Conservation (phyloP, 2,113 vertebrate genomes). For the Rutilus rutilus region DNA sequence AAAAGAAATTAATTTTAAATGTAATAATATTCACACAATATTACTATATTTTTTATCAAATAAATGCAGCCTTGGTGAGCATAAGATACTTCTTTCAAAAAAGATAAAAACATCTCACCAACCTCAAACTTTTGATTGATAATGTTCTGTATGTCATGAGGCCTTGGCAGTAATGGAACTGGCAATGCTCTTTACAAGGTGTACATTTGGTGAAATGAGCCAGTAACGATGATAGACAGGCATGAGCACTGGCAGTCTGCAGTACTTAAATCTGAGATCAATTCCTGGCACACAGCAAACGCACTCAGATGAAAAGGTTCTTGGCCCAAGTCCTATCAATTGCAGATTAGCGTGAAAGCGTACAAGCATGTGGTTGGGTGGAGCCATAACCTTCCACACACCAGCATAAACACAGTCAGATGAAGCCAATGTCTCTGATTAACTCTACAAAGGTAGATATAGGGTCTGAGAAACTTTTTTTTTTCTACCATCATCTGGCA, state of each 20-base stretch:
- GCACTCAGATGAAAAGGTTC: constrained; percentile 14
- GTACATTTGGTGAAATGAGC: not conserved
- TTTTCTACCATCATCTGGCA: constrained; percentile 6
- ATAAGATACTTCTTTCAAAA: not conserved
- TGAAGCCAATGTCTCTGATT: not conserved
- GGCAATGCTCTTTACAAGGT: not conserved
- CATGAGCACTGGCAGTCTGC: not conserved
- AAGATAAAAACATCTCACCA: not conserved
- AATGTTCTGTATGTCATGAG: not conserved
- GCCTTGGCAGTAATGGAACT: not conserved
- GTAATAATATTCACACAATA: not conserved
- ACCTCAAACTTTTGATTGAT: not conserved
- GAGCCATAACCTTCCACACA: not conserved
- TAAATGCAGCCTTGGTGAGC: not conserved
- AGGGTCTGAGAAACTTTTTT: not conserved
- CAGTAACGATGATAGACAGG: not conserved
- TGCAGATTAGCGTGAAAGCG: constrained; percentile 16
- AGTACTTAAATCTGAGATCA: constrained; percentile 12
- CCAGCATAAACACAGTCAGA: constrained; percentile 24
- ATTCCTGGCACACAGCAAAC: constrained; percentile 8
- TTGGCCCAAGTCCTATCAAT: constrained; percentile 24
- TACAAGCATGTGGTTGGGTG: not conserved
- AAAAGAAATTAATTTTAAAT: too few species aligned
- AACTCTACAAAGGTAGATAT: not conserved
- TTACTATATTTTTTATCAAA: not conserved